Conservation (phyloP, 1,140 invertebrate genomes). For the Ridgeia piscesae region DNA sequence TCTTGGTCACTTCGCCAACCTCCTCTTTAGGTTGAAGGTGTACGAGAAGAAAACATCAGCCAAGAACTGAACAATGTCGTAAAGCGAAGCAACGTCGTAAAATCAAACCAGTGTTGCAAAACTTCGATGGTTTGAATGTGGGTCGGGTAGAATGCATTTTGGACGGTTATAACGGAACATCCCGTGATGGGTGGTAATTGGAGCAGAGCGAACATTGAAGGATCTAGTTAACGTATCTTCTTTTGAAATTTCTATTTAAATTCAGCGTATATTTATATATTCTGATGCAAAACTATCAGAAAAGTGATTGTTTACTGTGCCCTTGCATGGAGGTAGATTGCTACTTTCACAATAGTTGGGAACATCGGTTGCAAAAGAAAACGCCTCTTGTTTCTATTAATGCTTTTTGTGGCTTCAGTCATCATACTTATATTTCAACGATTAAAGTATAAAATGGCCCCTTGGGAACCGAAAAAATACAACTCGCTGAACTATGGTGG, state of each 20-base stretch:
- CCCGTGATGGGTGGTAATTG: not conserved
- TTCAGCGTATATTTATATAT: not conserved
- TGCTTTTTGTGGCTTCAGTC: too few relatives aligned
- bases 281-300: not conserved
- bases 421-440: too few relatives aligned
- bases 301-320: not conserved
- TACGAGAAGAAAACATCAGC: constrained; percentile 24
- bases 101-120: not conserved
- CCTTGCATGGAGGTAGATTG: not conserved
- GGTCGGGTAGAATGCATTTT: not conserved
- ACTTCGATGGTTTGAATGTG: not conserved
- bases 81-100: not conserved
- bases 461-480: too few relatives aligned
- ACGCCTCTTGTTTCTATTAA: not conserved
- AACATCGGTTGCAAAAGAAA: not conserved
- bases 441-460: too few relatives aligned
- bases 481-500: too few relatives aligned
- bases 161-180: not conserved
- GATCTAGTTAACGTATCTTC: not conserved
- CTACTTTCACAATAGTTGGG: not conserved
- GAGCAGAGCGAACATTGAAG: not conserved
- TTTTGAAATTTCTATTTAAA: not conserved
- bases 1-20: constrained; percentile 25
- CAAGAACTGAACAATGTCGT: constrained; percentile 20
- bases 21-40: constrained; percentile 29